These are phyloP conservation scores for Crocuta crocuta DNA, from an alignment of 2,113 vertebrate genomes.

Conservation along the genomic window DNA sequence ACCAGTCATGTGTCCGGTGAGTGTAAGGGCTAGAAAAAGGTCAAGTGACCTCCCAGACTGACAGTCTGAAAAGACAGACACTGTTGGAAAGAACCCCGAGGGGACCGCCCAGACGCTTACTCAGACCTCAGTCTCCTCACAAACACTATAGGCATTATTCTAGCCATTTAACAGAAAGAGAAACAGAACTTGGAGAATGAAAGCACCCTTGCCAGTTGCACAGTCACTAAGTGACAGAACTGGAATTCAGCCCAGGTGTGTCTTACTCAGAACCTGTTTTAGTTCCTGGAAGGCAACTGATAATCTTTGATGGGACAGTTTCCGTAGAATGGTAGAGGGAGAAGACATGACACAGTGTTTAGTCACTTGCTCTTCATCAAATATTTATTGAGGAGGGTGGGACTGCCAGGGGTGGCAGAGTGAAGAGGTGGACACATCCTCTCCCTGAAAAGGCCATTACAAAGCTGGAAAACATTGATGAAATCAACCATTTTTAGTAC, in stretches of 20 bases:
- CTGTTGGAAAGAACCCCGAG: not conserved
- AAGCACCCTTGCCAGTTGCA: not conserved
- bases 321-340: not conserved
- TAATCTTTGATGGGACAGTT: not conserved
- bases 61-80: not conserved
- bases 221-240: not conserved
- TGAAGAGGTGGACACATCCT: not conserved
- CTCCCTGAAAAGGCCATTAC: not conserved
- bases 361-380: slow-evolving; percentile 4
- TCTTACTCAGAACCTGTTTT: slow-evolving; percentile 24
- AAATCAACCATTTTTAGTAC: not conserved
- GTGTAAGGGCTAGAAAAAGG: not conserved
- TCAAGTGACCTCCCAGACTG: not conserved
- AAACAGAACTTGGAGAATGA: not conserved
- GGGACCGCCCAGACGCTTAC: not conserved
- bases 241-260: not conserved
- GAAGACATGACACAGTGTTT: not conserved
- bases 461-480: not conserved
- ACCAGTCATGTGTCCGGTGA: not conserved
- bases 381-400: not conserved
- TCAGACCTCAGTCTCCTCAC: not conserved
- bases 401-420: not conserved
- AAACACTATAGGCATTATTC: not conserved
- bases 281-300: not conserved
- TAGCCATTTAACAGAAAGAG: not conserved